phyloP scores from a whole-genome alignment of 1,140 invertebrate genomes.

The Drosophila eugracilis region DNA sequence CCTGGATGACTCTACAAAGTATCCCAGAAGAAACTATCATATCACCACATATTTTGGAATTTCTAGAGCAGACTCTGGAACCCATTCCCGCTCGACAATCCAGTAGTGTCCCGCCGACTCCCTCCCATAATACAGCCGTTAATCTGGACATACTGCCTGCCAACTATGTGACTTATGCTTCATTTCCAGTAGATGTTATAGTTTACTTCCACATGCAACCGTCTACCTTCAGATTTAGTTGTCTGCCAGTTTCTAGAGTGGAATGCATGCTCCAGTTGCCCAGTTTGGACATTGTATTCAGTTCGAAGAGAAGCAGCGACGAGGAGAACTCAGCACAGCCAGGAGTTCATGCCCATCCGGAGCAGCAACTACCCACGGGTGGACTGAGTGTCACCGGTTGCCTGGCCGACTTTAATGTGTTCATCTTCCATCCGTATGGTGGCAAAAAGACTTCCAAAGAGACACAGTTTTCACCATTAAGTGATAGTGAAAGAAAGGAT shows the following conservation, averaged over 20 bases:
- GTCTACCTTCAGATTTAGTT: slow-evolving; percentile 97
- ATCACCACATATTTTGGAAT: slow-evolving; percentile 97
- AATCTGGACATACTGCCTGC: slow-evolving; percentile 87
- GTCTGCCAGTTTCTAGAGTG: slow-evolving; percentile 96
- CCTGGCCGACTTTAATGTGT: slow-evolving; percentile 97
- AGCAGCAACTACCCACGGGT: slow-evolving; percentile 74
- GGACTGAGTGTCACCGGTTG: slow-evolving; percentile 94
- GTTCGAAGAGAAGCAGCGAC: slow-evolving; percentile 94
- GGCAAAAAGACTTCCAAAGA: slow-evolving; percentile 94
- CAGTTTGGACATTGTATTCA: slow-evolving; percentile 96
- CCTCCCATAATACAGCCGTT: slow-evolving; percentile 73
- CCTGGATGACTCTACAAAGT: slow-evolving; percentile 97
- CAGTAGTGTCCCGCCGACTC: slow-evolving; percentile 60
- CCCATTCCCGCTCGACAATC: slow-evolving; percentile 92
- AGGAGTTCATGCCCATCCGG: slow-evolving; percentile 45
- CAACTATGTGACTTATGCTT: slow-evolving; percentile 93
- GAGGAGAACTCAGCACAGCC: slow-evolving; percentile 51
- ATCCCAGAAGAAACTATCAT: slow-evolving; percentile 98
- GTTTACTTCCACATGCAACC: slow-evolving; percentile 99
- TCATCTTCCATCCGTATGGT: slow-evolving; percentile 99
- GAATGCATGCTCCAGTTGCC: slow-evolving; percentile 98
- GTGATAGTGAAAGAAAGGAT: slow-evolving; percentile 96
- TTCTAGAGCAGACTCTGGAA: slow-evolving; percentile 96
- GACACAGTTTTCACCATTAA: slow-evolving; percentile 93
- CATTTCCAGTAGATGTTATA: slow-evolving; percentile 99